Percentiles rank a stretch among this genome's conserved stretches.
These are phyloP conservation scores for Cotesia typhae DNA, from an alignment of 1,140 invertebrate species.

Conservation along the genomic window DNA sequence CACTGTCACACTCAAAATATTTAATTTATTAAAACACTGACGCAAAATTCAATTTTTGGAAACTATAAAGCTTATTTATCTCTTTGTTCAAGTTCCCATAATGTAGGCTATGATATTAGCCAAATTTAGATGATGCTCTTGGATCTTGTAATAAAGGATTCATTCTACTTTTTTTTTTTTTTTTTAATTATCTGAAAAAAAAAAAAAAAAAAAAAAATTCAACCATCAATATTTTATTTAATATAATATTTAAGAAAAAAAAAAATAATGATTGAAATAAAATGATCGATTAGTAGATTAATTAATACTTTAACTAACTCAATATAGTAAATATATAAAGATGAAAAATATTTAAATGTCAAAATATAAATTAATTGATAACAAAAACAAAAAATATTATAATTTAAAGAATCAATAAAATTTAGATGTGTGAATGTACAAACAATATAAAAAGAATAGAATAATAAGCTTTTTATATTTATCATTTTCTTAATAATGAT, in stretches of 20 bases:
- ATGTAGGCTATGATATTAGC: slow-evolving; percentile 53
- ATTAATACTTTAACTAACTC: no score
- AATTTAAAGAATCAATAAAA: no score
- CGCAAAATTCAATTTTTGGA: slow-evolving; percentile 49
- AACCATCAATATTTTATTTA: not conserved
- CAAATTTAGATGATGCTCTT: slow-evolving; percentile 64
- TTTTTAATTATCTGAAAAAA: slow-evolving; percentile 44
- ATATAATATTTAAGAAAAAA: not conserved
- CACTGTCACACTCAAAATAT: slow-evolving; percentile 11
- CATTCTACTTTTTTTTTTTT: slow-evolving; percentile 49
- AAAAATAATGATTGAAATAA: no score
- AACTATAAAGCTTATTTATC: slow-evolving; percentile 46
- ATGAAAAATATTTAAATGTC: no score
- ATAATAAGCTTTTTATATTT: no score
- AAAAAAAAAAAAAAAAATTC: slow-evolving; percentile 37
- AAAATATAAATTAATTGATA: no score
- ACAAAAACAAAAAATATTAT: no score
- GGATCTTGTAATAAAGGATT: slow-evolving; percentile 61
- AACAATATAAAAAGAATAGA: no score
- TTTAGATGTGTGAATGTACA: no score
- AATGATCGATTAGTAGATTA: no score
- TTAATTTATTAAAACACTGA: slow-evolving; percentile 42
- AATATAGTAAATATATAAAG: no score
- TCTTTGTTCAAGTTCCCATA: slow-evolving; percentile 63
- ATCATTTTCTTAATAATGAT: no score